Percentiles rank a stretch among this genome's conserved stretches.
phyloP scores from a whole-genome alignment of 2,113 vertebrate genomes.

The Leucoraja erinaceus region DNA sequence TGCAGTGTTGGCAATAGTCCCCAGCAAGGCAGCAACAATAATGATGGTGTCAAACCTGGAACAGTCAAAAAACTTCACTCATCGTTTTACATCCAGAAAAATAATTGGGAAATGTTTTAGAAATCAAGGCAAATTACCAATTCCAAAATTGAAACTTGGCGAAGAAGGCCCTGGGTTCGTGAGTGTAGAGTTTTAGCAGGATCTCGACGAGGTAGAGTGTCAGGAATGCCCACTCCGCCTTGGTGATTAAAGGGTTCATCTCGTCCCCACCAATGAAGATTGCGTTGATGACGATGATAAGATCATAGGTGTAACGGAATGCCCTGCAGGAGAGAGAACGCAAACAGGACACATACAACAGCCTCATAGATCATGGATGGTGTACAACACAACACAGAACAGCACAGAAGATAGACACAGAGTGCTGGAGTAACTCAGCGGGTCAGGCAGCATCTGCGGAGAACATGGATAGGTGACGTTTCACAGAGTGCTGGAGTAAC shows the following conservation, averaged over 20 bases:
- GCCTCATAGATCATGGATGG: too few relatives aligned
- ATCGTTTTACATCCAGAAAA: neutral
- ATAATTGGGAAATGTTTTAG: conserved; percentile 36
- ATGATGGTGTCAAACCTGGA: conserved; percentile 85
- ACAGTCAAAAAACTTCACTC: conserved; percentile 41
- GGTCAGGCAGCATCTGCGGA: too few relatives aligned
- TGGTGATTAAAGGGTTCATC: conserved; percentile 64
- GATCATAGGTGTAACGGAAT: conserved; percentile 70
- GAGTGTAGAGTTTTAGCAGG: conserved; percentile 81
- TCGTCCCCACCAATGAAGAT: conserved; percentile 88
- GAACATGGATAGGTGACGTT: too few relatives aligned
- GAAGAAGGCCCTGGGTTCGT: conserved; percentile 73
- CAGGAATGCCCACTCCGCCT: conserved; percentile 79
- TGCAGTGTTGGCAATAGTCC: conserved; percentile 65
- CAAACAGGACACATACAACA: too few relatives aligned
- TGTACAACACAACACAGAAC: too few relatives aligned
- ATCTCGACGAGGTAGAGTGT: conserved; percentile 78
- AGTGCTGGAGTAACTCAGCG: too few relatives aligned
- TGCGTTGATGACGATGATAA: conserved; percentile 83
- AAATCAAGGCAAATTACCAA: conserved; percentile 59
- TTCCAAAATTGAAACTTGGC: conserved; percentile 84
- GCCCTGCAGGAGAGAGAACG: conserved; percentile 47
- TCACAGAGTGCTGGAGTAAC: too few relatives aligned
- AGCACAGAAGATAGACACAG: too few relatives aligned
- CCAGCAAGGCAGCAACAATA: conserved; percentile 74